These are phyloP conservation scores for Gymnodraco acuticeps DNA, from an alignment of 2,797 vertebrate genomes.

Conservation along the genomic window DNA sequence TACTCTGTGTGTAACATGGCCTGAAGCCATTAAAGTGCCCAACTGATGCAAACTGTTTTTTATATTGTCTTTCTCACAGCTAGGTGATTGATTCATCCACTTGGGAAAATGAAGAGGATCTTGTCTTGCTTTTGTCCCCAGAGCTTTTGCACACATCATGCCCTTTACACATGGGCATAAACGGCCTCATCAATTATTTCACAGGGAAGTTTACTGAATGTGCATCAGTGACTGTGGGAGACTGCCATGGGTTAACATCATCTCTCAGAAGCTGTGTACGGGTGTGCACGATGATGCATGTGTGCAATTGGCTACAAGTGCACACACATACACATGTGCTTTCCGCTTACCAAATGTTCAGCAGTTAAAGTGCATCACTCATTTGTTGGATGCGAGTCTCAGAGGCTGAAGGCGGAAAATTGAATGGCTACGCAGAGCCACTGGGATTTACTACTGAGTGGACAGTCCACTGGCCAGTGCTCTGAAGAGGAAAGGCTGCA, in stretches of 20 bases:
- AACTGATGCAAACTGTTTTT: slow-evolving; percentile 25
- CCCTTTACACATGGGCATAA: slow-evolving; percentile 54
- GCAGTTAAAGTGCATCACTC: slow-evolving; percentile 57
- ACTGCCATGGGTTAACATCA: slow-evolving; percentile 32
- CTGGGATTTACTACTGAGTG: slow-evolving; percentile 70
- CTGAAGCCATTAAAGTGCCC: slow-evolving; percentile 31
- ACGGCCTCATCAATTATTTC: slow-evolving; percentile 57
- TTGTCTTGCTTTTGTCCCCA: slow-evolving; percentile 30
- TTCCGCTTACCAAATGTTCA: slow-evolving; percentile 27
- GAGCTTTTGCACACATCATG: slow-evolving; percentile 49
- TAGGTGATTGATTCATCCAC: slow-evolving; percentile 16
- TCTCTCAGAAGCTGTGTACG: slow-evolving; percentile 24
- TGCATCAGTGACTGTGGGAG: slow-evolving; percentile 25
- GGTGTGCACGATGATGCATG: slow-evolving; percentile 13
- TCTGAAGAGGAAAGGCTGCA: slow-evolving; percentile 62
- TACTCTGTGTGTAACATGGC: slow-evolving; percentile 9
- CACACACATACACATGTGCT: slow-evolving; percentile 6
- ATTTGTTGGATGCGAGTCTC: slow-evolving; percentile 48
- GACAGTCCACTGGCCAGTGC: slow-evolving; percentile 55
- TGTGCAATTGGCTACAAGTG: slow-evolving; percentile 2
- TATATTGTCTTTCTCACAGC: slow-evolving; percentile 9
- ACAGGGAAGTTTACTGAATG: slow-evolving; percentile 17
- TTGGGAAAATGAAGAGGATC: slow-evolving; percentile 24
- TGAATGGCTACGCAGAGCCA: slow-evolving; percentile 57
- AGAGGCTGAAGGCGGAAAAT: slow-evolving; percentile 70